Evolutionary conservation across 2,797 vertebrate genomes (phyloP).

Genomic region (Gymnodraco acuticeps): DNA sequence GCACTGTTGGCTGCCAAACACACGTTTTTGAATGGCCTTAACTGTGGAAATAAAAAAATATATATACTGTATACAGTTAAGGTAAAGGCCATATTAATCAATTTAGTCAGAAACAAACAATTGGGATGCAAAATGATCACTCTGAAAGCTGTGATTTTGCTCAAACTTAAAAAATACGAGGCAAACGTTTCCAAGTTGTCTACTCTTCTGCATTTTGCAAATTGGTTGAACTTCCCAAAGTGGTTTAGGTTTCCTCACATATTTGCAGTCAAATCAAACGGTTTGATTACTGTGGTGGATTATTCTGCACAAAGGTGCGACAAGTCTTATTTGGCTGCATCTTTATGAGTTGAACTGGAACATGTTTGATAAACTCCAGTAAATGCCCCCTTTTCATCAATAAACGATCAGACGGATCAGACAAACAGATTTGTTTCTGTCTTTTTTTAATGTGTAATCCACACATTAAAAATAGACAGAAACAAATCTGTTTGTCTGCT

Average conservation of each 20-base stretch:
- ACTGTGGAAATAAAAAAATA: not conserved
- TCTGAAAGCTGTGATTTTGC: too few species aligned
- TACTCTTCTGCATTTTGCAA: not conserved
- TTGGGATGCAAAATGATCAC: too few species aligned
- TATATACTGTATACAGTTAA: not conserved
- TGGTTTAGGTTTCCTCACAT: too few species aligned
- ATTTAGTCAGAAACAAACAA: too few species aligned
- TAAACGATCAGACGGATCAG: not conserved
- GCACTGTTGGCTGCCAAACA: constrained; percentile 10
- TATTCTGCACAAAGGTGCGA: not conserved
- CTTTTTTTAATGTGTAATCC: not conserved
- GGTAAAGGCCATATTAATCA: too few species aligned
- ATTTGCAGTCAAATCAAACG: not conserved
- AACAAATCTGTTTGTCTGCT: not conserved
- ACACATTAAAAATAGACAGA: too few species aligned
- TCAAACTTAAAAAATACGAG: too few species aligned
- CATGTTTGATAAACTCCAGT: not conserved
- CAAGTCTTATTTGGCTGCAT: not conserved
- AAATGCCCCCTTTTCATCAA: not conserved
- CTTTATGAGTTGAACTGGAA: not conserved
- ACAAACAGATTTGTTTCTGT: not conserved
- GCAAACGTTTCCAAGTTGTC: too few species aligned
- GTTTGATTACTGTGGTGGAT: not conserved
- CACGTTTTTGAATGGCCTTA: not conserved
- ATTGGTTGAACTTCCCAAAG: too few species aligned